Base-by-base conservation (phyloP, 2,888 invertebrate genomes). In the Anagyrus pseudococci region DNA sequence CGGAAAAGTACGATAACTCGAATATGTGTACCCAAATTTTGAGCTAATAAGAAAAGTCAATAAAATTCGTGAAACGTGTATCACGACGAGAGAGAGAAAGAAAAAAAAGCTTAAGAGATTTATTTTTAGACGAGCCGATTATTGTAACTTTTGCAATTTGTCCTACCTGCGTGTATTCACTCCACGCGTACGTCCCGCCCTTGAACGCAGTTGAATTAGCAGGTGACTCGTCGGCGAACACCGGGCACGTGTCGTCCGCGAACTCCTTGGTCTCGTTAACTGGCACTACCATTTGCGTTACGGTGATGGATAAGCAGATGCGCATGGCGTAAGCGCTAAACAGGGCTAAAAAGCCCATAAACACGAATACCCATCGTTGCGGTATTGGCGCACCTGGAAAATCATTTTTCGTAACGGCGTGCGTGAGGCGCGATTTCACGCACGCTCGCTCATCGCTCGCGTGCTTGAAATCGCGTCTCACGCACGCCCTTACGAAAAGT, bases 291-390 rank as follows among this genome's bases (percentile, higher is more conserved):
- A 90, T 88, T 72, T 89, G 86, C 2, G 89, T 90, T 67, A 90
- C 89, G 46, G 90, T 88, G 65, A 90, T 82, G 63, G 88, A 89
- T 1, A 91, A 82, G 67, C 88, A 88, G 1, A 89, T 87, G 13
- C 91, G 83, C 89, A 90, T 90, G 37, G 89, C 88, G 75, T 90
- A 90, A 20, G 89, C 90, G 74, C 89, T 90, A 67, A 88, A 85
- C 26, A 90, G 84, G 20, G 88, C 90, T 69, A 90, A 73, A 69
- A 90, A 85, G 8, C 89, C 87, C 90, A 91, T 90, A 49, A 89
- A 29, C 0, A 78, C 79, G 22, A 79, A 79, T 4, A 80, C 71
- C 79, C 79, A 79, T 76, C 79, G 66, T 66, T 80, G 79, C 7
- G 74, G 75, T 22, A 79, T 64, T 17, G 26, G 10, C 15, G 25